These are phyloP conservation scores for Plumapathes pennacea DNA, from an alignment of 92 coral and sea anemone species.

Conservation along the genomic window DNA sequence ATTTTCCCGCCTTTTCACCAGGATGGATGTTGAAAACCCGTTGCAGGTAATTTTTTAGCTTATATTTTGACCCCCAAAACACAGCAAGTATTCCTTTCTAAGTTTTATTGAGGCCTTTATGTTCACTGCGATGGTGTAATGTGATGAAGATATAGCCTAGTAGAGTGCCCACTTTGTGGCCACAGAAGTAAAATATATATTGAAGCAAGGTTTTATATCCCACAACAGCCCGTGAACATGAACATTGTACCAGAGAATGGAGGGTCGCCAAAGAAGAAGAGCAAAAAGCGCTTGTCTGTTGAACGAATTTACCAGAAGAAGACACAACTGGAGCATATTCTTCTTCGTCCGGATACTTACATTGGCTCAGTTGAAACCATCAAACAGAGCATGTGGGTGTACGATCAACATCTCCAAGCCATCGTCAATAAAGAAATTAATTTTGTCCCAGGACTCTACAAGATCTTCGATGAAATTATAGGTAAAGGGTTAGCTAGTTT, in stretches of 20 bases:
- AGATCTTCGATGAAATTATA: constrained; percentile 96
- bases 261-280: constrained; percentile 46
- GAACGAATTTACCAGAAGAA: constrained; percentile 98
- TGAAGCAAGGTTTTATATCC: too few species aligned
- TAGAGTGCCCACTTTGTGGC: background rate
- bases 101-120: too few species aligned
- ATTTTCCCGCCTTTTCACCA: too few species aligned
- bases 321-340: constrained; percentile 94
- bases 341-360: constrained; percentile 97
- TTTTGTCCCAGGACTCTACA: constrained; percentile 96
- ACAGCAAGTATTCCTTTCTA: too few species aligned
- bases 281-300: constrained; percentile 93
- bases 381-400: constrained; percentile 94
- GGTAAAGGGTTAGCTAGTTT: constrained; percentile 44
- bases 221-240: too few species aligned
- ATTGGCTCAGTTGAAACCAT: constrained; percentile 97
- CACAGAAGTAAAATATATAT: too few species aligned
- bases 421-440: constrained; percentile 85
- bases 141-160: too few species aligned
- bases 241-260: constrained; percentile 39
- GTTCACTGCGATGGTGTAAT: too few species aligned
- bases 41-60: too few species aligned
- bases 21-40: too few species aligned
- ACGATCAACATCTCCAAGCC: constrained; percentile 71
- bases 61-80: too few species aligned